A percentile compares a stretch with the other conserved stretches of the same genome.
Conservation (phyloP, 2,113 vertebrate genomes). For the Austrofundulus limnaeus region DNA sequence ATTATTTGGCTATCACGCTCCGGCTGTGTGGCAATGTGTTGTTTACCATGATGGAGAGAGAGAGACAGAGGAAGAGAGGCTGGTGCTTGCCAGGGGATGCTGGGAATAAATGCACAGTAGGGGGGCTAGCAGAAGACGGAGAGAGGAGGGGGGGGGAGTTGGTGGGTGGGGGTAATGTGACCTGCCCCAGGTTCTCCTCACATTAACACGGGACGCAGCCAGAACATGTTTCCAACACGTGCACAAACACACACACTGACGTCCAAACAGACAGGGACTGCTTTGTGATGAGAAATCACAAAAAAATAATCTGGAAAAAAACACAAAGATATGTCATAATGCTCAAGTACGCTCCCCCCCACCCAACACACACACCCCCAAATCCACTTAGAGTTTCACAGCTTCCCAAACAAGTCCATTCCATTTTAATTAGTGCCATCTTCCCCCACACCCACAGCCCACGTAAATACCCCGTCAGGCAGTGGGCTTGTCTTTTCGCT, state of each 20-base stretch:
- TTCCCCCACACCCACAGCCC: constrained; percentile 79
- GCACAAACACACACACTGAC: constrained; percentile 26
- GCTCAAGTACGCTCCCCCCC: constrained; percentile 7
- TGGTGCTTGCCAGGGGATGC: constrained; percentile 70
- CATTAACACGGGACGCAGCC: constrained; percentile 79
- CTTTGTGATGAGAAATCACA: constrained; percentile 50
- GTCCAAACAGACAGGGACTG: constrained; percentile 46
- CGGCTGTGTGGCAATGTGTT: constrained; percentile 86
- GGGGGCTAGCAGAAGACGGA: constrained; percentile 52
- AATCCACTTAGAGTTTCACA: constrained; percentile 75
- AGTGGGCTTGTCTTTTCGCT: constrained; percentile 74
- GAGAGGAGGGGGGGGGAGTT: constrained; percentile 26
- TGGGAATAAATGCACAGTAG: constrained; percentile 72
- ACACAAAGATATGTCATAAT: constrained; percentile 20
- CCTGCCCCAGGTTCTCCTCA: constrained; percentile 85
- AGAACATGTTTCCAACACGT: constrained; percentile 78
- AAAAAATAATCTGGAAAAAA: constrained; percentile 33
- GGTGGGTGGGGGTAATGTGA: constrained; percentile 64
- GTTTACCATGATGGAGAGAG: constrained; percentile 80
- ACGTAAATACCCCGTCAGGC: constrained; percentile 75
- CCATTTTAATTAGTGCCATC: constrained; percentile 82
- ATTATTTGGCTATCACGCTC: constrained; percentile 75
- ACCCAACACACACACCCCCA: background rate
- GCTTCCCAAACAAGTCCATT: constrained; percentile 83
- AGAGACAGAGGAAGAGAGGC: constrained; percentile 41